Conservation (phyloP, 2,888 invertebrate genomes). For the Eumacrocentrus americanus region DNA sequence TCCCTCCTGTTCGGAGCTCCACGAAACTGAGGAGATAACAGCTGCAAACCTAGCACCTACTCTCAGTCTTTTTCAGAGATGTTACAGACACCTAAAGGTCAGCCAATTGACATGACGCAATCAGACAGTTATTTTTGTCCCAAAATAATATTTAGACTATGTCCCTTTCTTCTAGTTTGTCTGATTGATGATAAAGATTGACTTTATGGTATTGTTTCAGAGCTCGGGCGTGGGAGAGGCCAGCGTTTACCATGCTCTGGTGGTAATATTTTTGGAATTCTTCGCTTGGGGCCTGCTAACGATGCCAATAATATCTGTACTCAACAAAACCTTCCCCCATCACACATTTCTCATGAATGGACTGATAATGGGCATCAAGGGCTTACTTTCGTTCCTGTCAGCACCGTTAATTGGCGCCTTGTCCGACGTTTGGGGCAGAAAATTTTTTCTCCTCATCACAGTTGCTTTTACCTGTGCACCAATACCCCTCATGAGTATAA, state of each 20-base stretch:
- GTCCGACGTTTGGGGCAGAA: constrained; percentile 98
- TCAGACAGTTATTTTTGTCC: not conserved
- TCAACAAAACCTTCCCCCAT: constrained; percentile 97
- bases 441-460: constrained; percentile 95
- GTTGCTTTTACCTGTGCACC: constrained; percentile 99
- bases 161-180: not conserved
- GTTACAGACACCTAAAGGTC: constrained; percentile 60
- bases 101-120: constrained; percentile 35
- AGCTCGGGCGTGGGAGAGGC: constrained; percentile 90
- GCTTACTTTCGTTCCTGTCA: constrained; percentile 94
- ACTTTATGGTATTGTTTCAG: constrained; percentile 62
- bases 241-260: constrained; percentile 96
- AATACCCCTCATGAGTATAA: constrained; percentile 98
- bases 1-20: constrained; percentile 56
- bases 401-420: constrained; percentile 97
- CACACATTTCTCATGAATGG: constrained; percentile 99
- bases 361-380: constrained; percentile 97
- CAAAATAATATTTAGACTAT: not conserved
- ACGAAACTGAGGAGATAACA: constrained; percentile 50
- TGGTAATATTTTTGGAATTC: constrained; percentile 99
- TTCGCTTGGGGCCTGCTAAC: constrained; percentile 99
- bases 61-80: constrained; percentile 50
- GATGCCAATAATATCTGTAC: constrained; percentile 91
- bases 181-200: constrained; percentile 16
- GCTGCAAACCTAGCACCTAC: constrained; percentile 40